Base-by-base conservation (phyloP, 2,113 vertebrate genomes). In the Oreotragus oreotragus region DNA sequence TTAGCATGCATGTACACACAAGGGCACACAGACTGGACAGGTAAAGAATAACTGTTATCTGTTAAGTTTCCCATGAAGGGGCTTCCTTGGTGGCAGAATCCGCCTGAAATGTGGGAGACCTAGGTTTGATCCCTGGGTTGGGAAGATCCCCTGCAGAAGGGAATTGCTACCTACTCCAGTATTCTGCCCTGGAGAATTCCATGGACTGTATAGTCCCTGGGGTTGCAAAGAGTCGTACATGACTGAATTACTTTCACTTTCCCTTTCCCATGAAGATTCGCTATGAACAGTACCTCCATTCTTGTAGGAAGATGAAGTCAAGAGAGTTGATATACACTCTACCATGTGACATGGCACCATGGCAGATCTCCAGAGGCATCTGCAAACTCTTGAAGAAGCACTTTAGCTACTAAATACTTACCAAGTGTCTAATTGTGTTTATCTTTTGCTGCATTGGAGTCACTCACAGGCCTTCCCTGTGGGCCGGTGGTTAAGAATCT, bases 271-370 rank as follows among this genome's bases (percentile, higher is more conserved):
- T 6, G 25, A 57, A n/a, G 58, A 39, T 4, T 80, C 1, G 10
- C 76, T 2, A 7, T 30, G 57, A 36, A 21, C 7, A 39, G 45
- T 33, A 12, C 43, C 23, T 28, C 2, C 5, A 0, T 55, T 27
- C 21, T 83, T 47, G 66, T 3, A 80, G 84, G 77, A 79, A 77
- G 88, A 27, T 1, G 7, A 5, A 45, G 8, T 53, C 27, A 43
- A 2, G 3, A 21, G 15, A 3, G 5, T 28, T 17, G 30, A 47
- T 4, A 62, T 28, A n/a, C 47, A 33, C n/a, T 43, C 39, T 28
- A 2, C 47, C 13, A 2, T 1, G 4, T 3, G 25, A 17, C 15
- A 17, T n/a, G 51, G 43, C 28, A 33, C 27, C 3, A 2, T 0
- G 3, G 21, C 39, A 28, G 2, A 8, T 45, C 19, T n/a, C 36